Percentiles rank a stretch among this genome's conserved stretches.
Evolutionary conservation across 2,113 vertebrate genomes (phyloP).

Genomic region (Xiphias gladius): DNA sequence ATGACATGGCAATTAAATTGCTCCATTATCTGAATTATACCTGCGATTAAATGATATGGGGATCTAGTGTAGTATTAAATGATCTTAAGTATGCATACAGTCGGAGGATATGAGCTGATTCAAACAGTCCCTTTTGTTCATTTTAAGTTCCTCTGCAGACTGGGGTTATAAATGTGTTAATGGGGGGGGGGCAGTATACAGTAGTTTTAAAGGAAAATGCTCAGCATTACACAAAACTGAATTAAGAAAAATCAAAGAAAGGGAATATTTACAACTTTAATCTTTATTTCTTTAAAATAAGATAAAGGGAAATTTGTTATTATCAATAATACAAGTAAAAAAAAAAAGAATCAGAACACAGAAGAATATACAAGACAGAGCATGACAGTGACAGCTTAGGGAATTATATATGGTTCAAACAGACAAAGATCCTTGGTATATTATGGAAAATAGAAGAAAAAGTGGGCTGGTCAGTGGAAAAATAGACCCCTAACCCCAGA

Average conservation of each 20-base stretch:
- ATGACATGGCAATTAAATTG: constrained; percentile 67
- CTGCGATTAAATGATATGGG: constrained; percentile 45
- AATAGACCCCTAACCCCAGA: not conserved
- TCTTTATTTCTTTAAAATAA: constrained; percentile 98
- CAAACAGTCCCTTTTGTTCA: not conserved
- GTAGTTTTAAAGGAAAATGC: not conserved
- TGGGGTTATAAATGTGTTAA: not conserved
- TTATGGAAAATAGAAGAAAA: constrained; percentile 37
- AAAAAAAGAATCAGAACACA: constrained; percentile 89
- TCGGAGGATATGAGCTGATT: constrained; percentile 11
- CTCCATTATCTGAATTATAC: constrained; percentile 59
- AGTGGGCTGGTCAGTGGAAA: constrained; percentile 24
- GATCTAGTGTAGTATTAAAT: constrained; percentile 38
- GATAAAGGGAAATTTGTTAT: constrained; percentile 87
- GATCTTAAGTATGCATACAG: constrained; percentile 1
- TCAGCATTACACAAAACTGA: not conserved
- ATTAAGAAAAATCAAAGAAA: not conserved
- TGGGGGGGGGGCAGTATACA: not conserved
- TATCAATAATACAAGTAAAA: constrained; percentile 92
- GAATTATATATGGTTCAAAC: constrained; percentile 66
- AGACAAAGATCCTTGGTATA: constrained; percentile 57
- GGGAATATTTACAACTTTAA: constrained; percentile 84
- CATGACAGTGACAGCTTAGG: constrained; percentile 64
- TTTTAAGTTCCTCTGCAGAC: not conserved
- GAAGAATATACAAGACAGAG: constrained; percentile 90